Percentiles rank a stretch among this genome's conserved stretches.
Evolutionary conservation across 2,113 vertebrate genomes (phyloP).

Genomic region (Pogonocichla stellata): DNA sequence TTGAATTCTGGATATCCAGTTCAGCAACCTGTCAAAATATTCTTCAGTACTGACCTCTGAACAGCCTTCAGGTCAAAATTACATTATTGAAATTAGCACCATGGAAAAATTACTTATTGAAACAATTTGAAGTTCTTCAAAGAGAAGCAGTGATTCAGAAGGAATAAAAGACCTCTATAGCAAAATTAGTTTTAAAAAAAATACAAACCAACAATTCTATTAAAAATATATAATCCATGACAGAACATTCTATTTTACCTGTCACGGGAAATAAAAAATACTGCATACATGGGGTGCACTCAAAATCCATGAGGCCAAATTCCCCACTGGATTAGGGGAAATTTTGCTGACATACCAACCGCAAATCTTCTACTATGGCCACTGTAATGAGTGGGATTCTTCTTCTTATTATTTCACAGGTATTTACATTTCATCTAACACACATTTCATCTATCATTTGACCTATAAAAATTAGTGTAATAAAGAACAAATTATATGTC

Average conservation of each 20-base stretch:
- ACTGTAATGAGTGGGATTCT: not conserved
- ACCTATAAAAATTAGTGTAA: not conserved
- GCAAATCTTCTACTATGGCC: not conserved
- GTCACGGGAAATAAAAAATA: not conserved
- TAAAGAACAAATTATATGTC: not conserved
- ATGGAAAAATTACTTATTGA: not conserved
- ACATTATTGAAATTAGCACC: not conserved
- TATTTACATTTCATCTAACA: not conserved
- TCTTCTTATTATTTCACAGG: not conserved
- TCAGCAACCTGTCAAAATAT: not conserved
- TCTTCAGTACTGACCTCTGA: not conserved
- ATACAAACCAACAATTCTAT: not conserved
- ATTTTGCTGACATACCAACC: not conserved
- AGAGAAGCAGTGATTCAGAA: not conserved
- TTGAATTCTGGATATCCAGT: not conserved
- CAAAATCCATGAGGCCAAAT: not conserved
- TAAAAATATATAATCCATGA: not conserved
- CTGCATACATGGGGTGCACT: not conserved
- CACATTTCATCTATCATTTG: not conserved
- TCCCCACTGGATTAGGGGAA: not conserved
- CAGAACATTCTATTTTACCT: not conserved
- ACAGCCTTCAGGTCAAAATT: not conserved
- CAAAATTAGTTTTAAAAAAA: not conserved
- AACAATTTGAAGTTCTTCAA: not conserved
- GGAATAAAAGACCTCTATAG: not conserved